phyloP scores from a whole-genome alignment of 2,797 vertebrate genomes.

The Acomys russatus region DNA sequence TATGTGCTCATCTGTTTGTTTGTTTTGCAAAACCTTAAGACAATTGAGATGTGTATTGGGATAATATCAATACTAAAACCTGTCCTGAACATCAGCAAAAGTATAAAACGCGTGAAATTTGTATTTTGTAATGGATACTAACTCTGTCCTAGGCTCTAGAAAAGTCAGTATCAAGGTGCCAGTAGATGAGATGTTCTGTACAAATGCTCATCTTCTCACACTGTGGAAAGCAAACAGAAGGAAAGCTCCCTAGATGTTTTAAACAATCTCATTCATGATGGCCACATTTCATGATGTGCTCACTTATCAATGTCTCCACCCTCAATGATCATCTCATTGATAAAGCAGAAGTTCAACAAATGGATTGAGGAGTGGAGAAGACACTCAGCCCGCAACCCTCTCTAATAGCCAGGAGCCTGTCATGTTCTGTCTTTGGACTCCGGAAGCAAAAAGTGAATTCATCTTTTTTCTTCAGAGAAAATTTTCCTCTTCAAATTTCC shows the following conservation, averaged over 20 bases:
- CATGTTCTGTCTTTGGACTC: not conserved
- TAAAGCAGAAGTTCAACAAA: not conserved
- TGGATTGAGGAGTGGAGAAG: no score
- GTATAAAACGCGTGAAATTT: not conserved
- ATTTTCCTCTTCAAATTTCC: not conserved
- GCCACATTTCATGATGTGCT: no score
- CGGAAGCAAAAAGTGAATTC: not conserved
- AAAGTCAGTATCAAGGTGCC: not conserved
- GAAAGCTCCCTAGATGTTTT: no score
- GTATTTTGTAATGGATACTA: not conserved
- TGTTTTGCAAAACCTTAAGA: not conserved
- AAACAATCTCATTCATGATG: not conserved
- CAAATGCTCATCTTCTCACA: no score
- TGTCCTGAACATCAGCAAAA: slow-evolving; percentile 14
- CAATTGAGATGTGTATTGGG: not conserved
- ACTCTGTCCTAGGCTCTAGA: not conserved
- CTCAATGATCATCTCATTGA: not conserved
- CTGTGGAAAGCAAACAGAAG: not conserved
- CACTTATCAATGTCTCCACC: no score
- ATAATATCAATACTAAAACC: slow-evolving; percentile 1
- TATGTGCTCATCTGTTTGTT: no score
- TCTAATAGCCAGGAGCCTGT: not conserved
- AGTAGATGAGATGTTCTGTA: rapidly evolving
- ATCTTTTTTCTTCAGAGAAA: not conserved
- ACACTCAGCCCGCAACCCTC: not conserved